Conservation (phyloP, 2,888 invertebrate genomes). For the Cheilosia pagana region DNA sequence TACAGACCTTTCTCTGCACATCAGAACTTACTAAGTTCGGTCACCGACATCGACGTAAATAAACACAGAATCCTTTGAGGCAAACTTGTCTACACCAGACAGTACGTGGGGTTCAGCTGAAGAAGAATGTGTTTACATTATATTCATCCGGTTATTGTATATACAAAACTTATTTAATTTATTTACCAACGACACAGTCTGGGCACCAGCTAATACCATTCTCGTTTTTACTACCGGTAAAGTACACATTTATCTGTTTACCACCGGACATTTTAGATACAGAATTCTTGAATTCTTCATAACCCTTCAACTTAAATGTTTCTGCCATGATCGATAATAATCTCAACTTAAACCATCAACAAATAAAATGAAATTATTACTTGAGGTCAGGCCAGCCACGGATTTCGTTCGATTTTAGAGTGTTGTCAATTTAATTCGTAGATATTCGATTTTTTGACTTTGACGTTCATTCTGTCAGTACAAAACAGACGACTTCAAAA, state of each 20-base stretch:
- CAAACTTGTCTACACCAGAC: slow-evolving; percentile 84
- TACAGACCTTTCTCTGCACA: neutral
- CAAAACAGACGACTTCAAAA: too few species aligned
- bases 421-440: too few species aligned
- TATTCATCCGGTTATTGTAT: neutral
- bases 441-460: too few species aligned
- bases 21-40: slow-evolving; percentile 86
- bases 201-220: slow-evolving; percentile 92
- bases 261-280: slow-evolving; percentile 61
- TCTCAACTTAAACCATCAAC: neutral
- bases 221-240: slow-evolving; percentile 85
- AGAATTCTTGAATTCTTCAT: slow-evolving; percentile 82
- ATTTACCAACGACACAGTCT: slow-evolving; percentile 91
- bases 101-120: slow-evolving; percentile 90
- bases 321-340: slow-evolving; percentile 82
- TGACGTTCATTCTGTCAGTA: too few species aligned
- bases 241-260: slow-evolving; percentile 83
- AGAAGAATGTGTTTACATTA: slow-evolving; percentile 75
- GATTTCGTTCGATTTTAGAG: too few species aligned
- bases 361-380: too few species aligned
- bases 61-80: slow-evolving; percentile 86
- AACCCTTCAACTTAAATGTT: slow-evolving; percentile 84
- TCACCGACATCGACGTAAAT: slow-evolving; percentile 91
- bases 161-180: neutral
- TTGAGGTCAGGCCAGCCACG: too few species aligned